Evolutionary conservation across 2,113 vertebrate species (phyloP), one percentile per base, ranked within the genome.

Genomic region (Centrocercus urophasianus): DNA sequence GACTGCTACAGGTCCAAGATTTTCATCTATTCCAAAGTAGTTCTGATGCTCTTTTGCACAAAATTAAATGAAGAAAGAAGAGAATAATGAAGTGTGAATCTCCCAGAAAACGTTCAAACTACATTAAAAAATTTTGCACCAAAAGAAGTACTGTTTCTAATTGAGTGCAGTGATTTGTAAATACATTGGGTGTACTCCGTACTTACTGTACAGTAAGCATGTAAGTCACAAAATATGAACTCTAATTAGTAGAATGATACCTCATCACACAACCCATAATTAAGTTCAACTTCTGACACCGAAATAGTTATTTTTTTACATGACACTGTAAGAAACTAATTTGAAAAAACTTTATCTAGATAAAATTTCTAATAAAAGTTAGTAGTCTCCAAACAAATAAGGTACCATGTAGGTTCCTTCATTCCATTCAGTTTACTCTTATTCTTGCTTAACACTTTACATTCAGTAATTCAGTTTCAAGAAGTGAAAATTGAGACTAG

Each of bases 11-110:
- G 99, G 99, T 57, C 99, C 99, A 70, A 99, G 98, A 97, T 98
- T 98, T 83, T 99, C 99, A 92, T 99, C 99, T 43, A 98, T 98
- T 50, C 99, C 99, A 61, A 99, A 99, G 96, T 99, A 99, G 97
- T 99, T 99, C 94, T 99, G 99, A 97, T 99, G 99, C 34, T 99
- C 99, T 99, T 97, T 89, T 95, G 52, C 8, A 63, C 34, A 86
- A 57, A 27, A 94, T 30, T 52, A 38, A 74, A 57, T 56, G 8
- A 81, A 89, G 89, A 83, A 74, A 66, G 12, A 84, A 90, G 36
- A 86, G 75, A 86, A 61, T 28, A 91, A 42, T 47, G 50, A 94
- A 95, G 17, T 15, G 30, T 59, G 28, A 84, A 43, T 57, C 11
- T 47, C 30, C 42, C 20, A 32, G 18, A 22, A 52, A 76, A 54